Conservation (phyloP, 2,797 vertebrate genomes). For the Oceanodroma leucorhoa region DNA sequence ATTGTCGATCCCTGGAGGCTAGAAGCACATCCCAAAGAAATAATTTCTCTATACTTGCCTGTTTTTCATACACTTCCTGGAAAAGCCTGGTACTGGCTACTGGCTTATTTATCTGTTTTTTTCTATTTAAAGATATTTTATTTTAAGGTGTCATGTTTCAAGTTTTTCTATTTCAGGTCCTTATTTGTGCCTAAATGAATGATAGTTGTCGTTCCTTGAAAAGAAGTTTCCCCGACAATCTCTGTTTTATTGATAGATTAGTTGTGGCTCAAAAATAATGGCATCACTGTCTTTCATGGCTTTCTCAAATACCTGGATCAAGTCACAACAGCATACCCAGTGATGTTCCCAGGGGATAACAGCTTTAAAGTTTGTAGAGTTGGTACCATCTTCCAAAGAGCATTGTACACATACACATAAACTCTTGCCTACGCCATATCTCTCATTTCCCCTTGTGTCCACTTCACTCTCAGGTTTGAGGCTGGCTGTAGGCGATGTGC, state of each 20-base stretch:
- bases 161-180: background rate
- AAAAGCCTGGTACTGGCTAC: background rate
- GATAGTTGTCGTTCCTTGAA: background rate
- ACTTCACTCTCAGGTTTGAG: background rate
- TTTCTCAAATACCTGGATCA: conserved; percentile 26
- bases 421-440: background rate
- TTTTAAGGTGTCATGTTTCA: background rate
- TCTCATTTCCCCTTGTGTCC: background rate
- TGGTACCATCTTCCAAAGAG: background rate
- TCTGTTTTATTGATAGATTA: conserved; percentile 32
- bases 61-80: background rate
- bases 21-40: background rate
- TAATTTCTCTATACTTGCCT: background rate
- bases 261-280: background rate
- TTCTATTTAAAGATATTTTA: background rate
- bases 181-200: background rate
- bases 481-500: background rate
- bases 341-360: background rate
- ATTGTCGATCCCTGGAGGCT: background rate
- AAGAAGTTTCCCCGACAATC: background rate
- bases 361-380: background rate
- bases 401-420: background rate
- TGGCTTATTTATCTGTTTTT: background rate
- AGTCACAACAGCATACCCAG: background rate
- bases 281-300: background rate